Evolutionary conservation across 2,113 vertebrate species (phyloP).

Genomic region (Podilymbus podiceps): DNA sequence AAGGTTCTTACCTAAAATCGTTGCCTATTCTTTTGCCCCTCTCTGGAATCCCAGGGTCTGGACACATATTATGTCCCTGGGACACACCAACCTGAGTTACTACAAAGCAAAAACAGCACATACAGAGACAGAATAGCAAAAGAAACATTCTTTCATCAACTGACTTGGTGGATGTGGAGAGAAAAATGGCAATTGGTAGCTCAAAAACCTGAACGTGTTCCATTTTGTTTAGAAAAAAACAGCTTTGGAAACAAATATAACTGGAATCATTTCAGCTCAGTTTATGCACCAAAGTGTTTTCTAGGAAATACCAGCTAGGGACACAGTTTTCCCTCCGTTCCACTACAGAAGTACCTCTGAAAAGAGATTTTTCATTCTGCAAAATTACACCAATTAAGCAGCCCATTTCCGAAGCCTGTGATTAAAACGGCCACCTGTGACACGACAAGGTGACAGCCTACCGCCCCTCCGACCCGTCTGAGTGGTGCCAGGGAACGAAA

Average conservation of each 20-base stretch:
- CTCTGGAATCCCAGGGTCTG: constrained; percentile 96
- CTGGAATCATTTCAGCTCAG: constrained; percentile 28
- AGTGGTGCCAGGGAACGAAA: neutral
- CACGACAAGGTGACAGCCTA: neutral
- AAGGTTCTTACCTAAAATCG: constrained; percentile 90
- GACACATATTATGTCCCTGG: constrained; percentile 99
- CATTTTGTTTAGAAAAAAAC: neutral
- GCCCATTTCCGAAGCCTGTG: neutral
- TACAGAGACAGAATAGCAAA: constrained; percentile 75
- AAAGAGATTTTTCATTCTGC: neutral
- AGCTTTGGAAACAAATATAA: constrained; percentile 17
- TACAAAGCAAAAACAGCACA: constrained; percentile 83
- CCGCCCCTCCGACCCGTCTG: neutral
- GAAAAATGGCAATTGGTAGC: constrained; percentile 46
- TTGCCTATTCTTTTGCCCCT: constrained; percentile 97
- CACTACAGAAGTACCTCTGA: neutral
- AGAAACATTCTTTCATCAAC: constrained; percentile 27
- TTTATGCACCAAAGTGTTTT: neutral
- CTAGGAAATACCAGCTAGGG: neutral
- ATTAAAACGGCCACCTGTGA: neutral
- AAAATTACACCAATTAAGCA: neutral
- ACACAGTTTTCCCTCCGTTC: neutral
- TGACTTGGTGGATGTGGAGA: constrained; percentile 58
- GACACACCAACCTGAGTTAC: constrained; percentile 99
- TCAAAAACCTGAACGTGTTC: neutral